Conservation (phyloP, 2,113 vertebrate genomes). For the Aegithalos caudatus region DNA sequence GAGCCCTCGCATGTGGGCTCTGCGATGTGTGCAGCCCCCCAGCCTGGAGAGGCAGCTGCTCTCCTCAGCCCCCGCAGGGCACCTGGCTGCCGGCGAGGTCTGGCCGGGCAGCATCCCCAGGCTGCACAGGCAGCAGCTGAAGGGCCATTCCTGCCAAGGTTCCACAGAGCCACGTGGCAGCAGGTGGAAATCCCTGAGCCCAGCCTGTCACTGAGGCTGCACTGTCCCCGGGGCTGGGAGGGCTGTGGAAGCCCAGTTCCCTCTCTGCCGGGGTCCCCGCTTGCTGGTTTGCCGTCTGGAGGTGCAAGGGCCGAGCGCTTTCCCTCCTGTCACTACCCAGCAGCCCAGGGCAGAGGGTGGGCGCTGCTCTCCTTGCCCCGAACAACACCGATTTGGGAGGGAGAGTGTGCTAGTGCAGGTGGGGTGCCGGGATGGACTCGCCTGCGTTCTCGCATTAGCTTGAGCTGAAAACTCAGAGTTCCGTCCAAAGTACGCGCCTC, state of each 20-base stretch:
- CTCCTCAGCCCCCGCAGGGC: background rate
- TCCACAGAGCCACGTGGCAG: slow-evolving; percentile 29
- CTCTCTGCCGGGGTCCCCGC: background rate
- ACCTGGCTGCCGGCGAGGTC: background rate
- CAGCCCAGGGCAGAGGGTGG: background rate
- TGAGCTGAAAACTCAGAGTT: background rate
- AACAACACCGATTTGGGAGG: background rate
- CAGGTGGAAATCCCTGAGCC: background rate
- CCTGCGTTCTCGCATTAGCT: background rate
- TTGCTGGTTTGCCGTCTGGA: background rate
- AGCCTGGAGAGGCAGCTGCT: background rate
- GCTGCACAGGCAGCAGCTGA: background rate
- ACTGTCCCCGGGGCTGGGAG: background rate
- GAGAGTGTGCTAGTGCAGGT: background rate
- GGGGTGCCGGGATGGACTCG: background rate
- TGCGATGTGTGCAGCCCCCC: background rate
- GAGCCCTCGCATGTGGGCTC: too few species aligned
- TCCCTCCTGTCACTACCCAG: background rate
- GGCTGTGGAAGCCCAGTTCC: accelerated
- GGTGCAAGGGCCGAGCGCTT: background rate
- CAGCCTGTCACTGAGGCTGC: background rate
- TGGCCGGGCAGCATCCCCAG: background rate
- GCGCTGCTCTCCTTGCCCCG: background rate
- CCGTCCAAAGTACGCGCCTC: background rate
- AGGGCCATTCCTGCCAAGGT: background rate